Percentiles rank a stretch among this genome's conserved stretches.
Conservation (phyloP, 2,888 invertebrate genomes). For the Drosophila algonquin region DNA sequence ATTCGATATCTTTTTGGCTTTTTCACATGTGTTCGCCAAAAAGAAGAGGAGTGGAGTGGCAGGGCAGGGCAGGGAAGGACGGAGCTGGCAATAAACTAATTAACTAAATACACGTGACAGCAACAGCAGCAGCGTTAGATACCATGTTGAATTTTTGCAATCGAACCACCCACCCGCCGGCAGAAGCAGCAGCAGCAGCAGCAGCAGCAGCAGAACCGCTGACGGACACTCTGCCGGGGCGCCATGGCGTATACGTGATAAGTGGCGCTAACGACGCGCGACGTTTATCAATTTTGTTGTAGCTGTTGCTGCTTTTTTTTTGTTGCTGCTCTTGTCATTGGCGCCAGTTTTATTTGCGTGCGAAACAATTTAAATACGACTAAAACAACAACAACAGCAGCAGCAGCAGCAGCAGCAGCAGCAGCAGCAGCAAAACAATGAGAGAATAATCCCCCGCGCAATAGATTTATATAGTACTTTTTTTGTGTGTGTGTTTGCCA, state of each 20-base stretch:
- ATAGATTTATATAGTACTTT: conserved; percentile 21
- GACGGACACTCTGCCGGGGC: conserved; percentile 34
- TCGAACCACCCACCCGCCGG: conserved; percentile 15
- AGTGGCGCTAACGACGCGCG: conserved; percentile 79
- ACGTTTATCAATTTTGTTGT: conserved; percentile 73
- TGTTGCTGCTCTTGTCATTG: conserved; percentile 56
- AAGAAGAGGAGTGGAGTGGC: neutral
- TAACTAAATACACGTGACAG: conserved; percentile 25
- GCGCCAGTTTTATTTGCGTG: conserved; percentile 79
- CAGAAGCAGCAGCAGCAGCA: neutral
- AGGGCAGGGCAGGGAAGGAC: no score
- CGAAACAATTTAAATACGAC: conserved; percentile 72
- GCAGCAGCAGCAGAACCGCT: conserved; percentile 18
- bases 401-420: neutral
- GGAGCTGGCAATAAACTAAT: conserved; percentile 23
- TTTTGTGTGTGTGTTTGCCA: neutral
- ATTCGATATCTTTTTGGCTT: no score
- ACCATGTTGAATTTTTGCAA: conserved; percentile 1
- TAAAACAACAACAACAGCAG: conserved; percentile 19
- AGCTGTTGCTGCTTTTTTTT: conserved; percentile 18
- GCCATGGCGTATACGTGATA: conserved; percentile 79
- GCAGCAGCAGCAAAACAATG: conserved; percentile 20
- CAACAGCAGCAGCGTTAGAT: neutral
- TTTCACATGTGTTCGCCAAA: neutral
- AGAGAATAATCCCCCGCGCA: conserved; percentile 17